Evolutionary conservation across 2,888 invertebrate species (phyloP).

Genomic region (Seira musarum): DNA sequence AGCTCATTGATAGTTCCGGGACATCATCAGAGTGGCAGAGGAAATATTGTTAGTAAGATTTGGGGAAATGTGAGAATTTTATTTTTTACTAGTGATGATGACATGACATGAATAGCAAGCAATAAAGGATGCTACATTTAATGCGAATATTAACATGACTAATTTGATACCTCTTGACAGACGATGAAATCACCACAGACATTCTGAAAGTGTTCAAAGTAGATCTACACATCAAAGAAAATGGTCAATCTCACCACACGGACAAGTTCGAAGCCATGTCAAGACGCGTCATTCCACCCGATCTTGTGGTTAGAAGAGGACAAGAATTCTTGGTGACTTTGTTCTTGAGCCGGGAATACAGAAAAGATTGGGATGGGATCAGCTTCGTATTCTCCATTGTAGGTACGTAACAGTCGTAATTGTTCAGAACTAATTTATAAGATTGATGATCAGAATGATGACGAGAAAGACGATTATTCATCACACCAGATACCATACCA

Average conservation of each 20-base stretch:
- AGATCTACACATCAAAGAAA: conserved; percentile 82
- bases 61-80: too few species aligned
- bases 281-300: conserved; percentile 75
- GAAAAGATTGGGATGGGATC: conserved; percentile 82
- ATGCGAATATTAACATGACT: background rate
- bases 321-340: conserved; percentile 85
- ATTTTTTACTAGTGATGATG: too few species aligned
- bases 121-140: too few species aligned
- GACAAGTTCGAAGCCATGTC: conserved; percentile 84
- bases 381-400: conserved; percentile 87
- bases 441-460: background rate
- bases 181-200: conserved; percentile 63
- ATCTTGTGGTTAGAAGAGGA: conserved; percentile 85
- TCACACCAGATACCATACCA: background rate
- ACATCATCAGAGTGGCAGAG: too few species aligned
- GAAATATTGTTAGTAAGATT: too few species aligned
- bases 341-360: conserved; percentile 82
- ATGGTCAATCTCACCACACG: conserved; percentile 85
- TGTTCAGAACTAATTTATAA: background rate
- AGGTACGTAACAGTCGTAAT: conserved; percentile 74
- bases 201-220: conserved; percentile 82
- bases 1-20: too few species aligned
- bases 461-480: background rate
- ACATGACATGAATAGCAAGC: too few species aligned
- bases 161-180: conserved; percentile 28